These are phyloP conservation scores for Ametastegia equiseti DNA, from an alignment of 2,888 invertebrate species.

Conservation along the genomic window DNA sequence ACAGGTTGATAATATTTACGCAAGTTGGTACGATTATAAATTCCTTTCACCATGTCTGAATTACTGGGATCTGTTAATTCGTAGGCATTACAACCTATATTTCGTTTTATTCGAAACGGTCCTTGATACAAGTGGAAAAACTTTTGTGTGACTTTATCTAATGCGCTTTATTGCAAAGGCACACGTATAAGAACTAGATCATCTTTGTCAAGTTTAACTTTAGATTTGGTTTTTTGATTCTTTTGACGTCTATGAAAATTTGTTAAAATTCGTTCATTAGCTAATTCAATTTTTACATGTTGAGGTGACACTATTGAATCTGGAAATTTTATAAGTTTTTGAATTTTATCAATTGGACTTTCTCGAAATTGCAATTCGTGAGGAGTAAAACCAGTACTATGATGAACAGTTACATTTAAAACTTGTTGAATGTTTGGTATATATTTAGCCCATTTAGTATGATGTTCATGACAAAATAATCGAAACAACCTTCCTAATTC, in stretches of 20 bases:
- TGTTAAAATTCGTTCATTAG: not conserved
- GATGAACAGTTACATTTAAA: constrained; percentile 32
- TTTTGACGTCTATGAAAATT: constrained; percentile 10
- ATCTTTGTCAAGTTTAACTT: not conserved
- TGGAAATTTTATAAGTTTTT: not conserved
- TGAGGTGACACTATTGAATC: not conserved
- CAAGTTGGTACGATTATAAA: not conserved
- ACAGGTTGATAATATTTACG: not conserved
- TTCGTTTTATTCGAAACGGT: constrained; percentile 35
- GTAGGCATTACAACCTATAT: constrained; percentile 20
- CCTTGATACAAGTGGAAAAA: constrained; percentile 47
- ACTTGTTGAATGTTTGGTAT: not conserved
- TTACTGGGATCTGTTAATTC: not conserved
- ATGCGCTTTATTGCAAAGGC: constrained; percentile 23
- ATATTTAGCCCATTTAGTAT: constrained; percentile 40
- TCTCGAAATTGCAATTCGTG: constrained; percentile 26
- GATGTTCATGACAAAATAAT: constrained; percentile 24
- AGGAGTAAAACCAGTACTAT: constrained; percentile 9
- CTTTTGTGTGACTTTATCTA: constrained; percentile 11
- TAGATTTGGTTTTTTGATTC: not conserved
- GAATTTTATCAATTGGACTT: not conserved
- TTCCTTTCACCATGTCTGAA: not conserved
- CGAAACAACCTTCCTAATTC: constrained; percentile 48
- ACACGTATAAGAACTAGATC: constrained; percentile 45
- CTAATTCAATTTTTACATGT: not conserved